Evolutionary conservation across 1,140 invertebrate genomes (phyloP), one percentile per base, ranked within the genome.

Genomic region (Meteorus sp.): DNA sequence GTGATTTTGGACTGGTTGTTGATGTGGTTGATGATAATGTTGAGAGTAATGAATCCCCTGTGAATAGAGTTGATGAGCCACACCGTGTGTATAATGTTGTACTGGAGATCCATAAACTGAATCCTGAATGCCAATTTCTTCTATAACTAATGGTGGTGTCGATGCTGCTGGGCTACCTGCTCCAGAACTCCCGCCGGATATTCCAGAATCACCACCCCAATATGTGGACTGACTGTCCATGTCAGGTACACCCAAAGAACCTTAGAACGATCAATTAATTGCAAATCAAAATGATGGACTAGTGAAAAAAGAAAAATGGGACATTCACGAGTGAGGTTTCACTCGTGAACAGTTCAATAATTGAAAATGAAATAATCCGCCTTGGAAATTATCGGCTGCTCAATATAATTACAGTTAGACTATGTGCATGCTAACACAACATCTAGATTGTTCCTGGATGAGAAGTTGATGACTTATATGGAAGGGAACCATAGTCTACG

Each of bases 181-280:
- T 0, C 74, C 72, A 1, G 76, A 78, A 62, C 76, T 78, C 22
- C 74, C 69, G 1, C 77, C 76, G 4, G 76, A 78, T 27, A 78
- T 79, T 2, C 75, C 77, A 4, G 76, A 78, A 48, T 78, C 76
- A 0, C 72, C 70, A 13, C 60, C 69, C 73, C 76, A 79, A 7
- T 78, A 79, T 2, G 70, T 69, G n/a, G 74, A 77, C 29, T 77
- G 75, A 37, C 69, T 74, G 44, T 78, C 77, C 2, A 61, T 58
- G 27, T 77, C 75, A 19, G 66, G 68, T 8, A 59, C 27, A 2
- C 48, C 48, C 48, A 29, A 8, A 33, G 25, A 37, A 22, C 17
- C 31, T 52, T 44, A 44, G 19, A 31, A 29, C n/a, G 2, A 8
- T 15, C 13, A 17, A 48, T 15, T 13, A 19, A 29, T 1, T 13